A percentile compares a stretch with the other conserved stretches of the same genome.
These are phyloP conservation scores for Microplitis demolitor DNA, from an alignment of 1,140 invertebrate species.

Conservation along the genomic window DNA sequence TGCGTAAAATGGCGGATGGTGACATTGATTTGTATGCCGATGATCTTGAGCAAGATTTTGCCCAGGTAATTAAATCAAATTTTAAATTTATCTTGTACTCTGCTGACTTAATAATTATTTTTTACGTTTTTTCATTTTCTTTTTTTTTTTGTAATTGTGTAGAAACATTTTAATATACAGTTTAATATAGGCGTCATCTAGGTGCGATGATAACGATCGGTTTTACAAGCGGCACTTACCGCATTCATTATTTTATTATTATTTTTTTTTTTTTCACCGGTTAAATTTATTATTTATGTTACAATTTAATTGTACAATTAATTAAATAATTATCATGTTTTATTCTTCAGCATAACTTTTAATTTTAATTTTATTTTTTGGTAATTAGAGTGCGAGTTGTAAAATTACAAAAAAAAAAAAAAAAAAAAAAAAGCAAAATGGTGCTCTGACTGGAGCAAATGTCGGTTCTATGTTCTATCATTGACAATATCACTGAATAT, in stretches of 20 bases:
- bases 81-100: neutral
- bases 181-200: conserved; percentile 40
- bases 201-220: conserved; percentile 39
- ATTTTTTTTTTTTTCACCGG: neutral
- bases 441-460: conserved; percentile 8
- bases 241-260: conserved; percentile 11
- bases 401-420: neutral
- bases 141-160: conserved; percentile 15
- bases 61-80: conserved; percentile 68
- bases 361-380: too few species aligned
- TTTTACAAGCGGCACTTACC: conserved; percentile 23
- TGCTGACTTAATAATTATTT: neutral
- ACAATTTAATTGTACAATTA: neutral
- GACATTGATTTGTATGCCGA: conserved; percentile 97
- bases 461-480: neutral
- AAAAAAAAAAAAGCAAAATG: conserved; percentile 21
- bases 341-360: too few species aligned
- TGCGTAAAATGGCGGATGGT: conserved; percentile 87
- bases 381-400: neutral
- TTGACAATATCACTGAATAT: neutral
- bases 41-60: conserved; percentile 94
- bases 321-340: too few species aligned
- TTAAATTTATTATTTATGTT: conserved; percentile 14
- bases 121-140: conserved; percentile 32
- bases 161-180: conserved; percentile 29